Percentiles rank a stretch among this genome's conserved stretches.
These are phyloP conservation scores for Triops longicaudatus DNA, from an alignment of 1,140 invertebrate species.

Conservation along the genomic window DNA sequence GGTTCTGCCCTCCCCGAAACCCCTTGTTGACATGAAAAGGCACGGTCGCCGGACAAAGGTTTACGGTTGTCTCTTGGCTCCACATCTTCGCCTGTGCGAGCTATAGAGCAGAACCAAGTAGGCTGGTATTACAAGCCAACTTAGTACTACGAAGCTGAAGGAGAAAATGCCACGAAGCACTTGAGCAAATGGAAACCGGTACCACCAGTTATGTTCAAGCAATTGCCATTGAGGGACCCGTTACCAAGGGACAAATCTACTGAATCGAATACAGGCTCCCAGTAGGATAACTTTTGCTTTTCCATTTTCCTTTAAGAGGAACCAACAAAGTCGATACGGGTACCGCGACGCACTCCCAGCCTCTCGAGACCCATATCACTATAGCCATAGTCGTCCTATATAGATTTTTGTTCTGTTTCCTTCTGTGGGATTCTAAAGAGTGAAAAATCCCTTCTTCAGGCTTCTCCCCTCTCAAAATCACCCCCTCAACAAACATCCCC, in stretches of 20 bases:
- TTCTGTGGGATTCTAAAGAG: not conserved
- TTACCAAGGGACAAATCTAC: conserved; percentile 13
- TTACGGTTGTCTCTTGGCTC: not conserved
- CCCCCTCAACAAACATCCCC: not conserved
- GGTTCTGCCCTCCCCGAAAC: not conserved
- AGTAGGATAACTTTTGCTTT: conserved; percentile 8
- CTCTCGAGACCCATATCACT: conserved; percentile 1
- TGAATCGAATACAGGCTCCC: not conserved
- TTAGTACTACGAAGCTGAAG: not conserved
- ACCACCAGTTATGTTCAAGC: not conserved
- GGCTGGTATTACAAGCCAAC: not conserved
- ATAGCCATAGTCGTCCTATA: not conserved
- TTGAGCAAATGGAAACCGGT: not conserved
- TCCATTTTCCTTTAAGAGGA: not conserved
- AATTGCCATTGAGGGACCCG: conserved; percentile 14
- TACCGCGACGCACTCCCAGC: not conserved
- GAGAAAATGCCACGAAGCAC: not conserved
- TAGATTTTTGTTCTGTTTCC: conserved; percentile 3
- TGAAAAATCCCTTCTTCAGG: not conserved
- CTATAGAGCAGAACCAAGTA: not conserved
- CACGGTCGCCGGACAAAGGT: not conserved
- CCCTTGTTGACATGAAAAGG: not conserved
- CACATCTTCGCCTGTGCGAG: not conserved
- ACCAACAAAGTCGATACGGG: conserved; percentile 11
- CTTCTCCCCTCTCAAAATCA: not conserved